Evolutionary conservation across 2,113 vertebrate genomes (phyloP).

Genomic region (Galemys pyrenaicus): DNA sequence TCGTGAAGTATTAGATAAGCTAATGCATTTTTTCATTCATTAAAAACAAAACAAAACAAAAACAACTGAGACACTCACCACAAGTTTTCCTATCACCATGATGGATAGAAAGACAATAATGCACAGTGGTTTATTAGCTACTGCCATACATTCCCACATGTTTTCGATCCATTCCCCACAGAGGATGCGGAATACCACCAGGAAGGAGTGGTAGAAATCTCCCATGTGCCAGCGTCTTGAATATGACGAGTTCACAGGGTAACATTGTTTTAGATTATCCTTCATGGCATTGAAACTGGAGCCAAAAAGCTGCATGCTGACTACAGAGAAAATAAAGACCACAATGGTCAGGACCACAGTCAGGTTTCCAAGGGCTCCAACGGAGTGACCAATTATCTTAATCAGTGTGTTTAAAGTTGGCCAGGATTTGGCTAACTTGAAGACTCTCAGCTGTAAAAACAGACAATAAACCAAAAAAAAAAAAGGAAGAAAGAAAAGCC

Average conservation of each 20-base stretch:
- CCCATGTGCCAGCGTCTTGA: slow-evolving; percentile 86
- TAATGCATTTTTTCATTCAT: background rate
- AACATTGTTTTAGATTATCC: accelerated
- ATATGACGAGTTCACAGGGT: accelerated
- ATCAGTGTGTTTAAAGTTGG: slow-evolving; percentile 86
- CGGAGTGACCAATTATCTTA: slow-evolving; percentile 85
- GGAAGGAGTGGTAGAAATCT: slow-evolving; percentile 85
- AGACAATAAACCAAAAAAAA: slow-evolving; percentile 55
- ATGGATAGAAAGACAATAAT: slow-evolving; percentile 83
- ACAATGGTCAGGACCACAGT: slow-evolving; percentile 85
- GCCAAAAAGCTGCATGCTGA: slow-evolving; percentile 85
- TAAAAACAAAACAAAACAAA: background rate
- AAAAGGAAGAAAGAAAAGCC: background rate
- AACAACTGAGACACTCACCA: slow-evolving; percentile 83
- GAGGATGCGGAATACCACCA: slow-evolving; percentile 87
- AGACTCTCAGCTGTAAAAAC: slow-evolving; percentile 84
- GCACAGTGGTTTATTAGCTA: slow-evolving; percentile 60
- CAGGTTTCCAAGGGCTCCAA: slow-evolving; percentile 84
- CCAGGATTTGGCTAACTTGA: slow-evolving; percentile 88
- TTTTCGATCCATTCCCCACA: slow-evolving; percentile 89
- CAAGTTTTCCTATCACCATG: slow-evolving; percentile 86
- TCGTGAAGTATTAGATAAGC: background rate
- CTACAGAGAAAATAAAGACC: slow-evolving; percentile 87
- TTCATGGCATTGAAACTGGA: background rate
- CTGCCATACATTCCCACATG: slow-evolving; percentile 87